phyloP scores from a whole-genome alignment of 2,888 invertebrate species.

The Myathropa florea region DNA sequence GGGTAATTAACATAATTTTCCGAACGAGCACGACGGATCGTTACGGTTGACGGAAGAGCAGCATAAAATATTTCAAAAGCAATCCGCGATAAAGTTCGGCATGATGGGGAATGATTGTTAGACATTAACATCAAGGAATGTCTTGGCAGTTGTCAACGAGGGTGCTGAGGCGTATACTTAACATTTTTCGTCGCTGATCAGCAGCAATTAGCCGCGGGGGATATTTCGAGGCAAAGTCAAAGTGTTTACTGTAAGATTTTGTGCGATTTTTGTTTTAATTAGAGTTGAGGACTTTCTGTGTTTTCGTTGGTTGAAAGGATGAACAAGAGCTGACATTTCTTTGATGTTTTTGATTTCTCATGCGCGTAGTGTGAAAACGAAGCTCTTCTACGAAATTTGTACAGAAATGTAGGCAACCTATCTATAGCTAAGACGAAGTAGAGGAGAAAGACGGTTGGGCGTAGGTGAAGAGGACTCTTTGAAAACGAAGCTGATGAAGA shows the following conservation, averaged over 20 bases:
- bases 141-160: too few relatives aligned
- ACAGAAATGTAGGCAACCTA: too few relatives aligned
- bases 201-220: neutral
- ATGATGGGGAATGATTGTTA: neutral
- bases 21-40: conserved; percentile 1
- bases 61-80: conserved; percentile 24
- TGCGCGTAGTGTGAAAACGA: too few relatives aligned
- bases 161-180: conserved; percentile 8
- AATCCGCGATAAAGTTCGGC: conserved; percentile 9
- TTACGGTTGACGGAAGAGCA: conserved; percentile 28
- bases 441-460: too few relatives aligned
- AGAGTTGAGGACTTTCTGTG: neutral
- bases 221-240: neutral
- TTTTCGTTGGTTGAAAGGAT: too few relatives aligned
- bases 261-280: neutral
- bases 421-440: too few relatives aligned
- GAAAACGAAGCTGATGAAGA: too few relatives aligned
- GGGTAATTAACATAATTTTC: conserved; percentile 62
- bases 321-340: too few relatives aligned
- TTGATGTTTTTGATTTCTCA: too few relatives aligned
- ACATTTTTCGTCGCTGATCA: neutral
- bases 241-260: neutral
- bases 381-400: too few relatives aligned
- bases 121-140: neutral
- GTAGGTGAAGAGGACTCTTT: too few relatives aligned